Evolutionary conservation across 2,797 vertebrate species (phyloP).

Genomic region (Gymnothorax reevesii): DNA sequence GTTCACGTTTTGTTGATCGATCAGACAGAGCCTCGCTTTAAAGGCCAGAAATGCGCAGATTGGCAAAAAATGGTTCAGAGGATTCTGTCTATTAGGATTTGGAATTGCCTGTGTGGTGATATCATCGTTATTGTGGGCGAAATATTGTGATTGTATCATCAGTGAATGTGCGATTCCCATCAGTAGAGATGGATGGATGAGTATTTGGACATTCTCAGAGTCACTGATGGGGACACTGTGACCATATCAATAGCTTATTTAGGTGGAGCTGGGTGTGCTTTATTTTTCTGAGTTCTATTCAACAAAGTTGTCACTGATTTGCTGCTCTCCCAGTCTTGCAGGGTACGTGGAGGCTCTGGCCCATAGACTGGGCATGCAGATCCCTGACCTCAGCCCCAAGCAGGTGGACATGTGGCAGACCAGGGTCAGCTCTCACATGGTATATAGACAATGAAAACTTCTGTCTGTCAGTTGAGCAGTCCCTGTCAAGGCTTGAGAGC

Average conservation of each 20-base stretch:
- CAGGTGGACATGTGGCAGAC: conserved; percentile 98
- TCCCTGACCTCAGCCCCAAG: conserved; percentile 88
- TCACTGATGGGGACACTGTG: neutral
- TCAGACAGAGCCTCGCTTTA: too few relatives aligned
- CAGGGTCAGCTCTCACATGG: conserved; percentile 86
- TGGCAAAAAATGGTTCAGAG: too few relatives aligned
- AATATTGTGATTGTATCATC: too few relatives aligned
- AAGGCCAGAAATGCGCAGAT: too few relatives aligned
- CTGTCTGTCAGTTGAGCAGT: neutral
- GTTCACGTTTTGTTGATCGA: too few relatives aligned
- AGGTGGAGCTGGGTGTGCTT: neutral
- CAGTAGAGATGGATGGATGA: too few relatives aligned
- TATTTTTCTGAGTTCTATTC: too few relatives aligned
- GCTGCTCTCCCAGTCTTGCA: conserved; percentile 78
- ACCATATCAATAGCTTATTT: neutral
- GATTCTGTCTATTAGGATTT: too few relatives aligned
- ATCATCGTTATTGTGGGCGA: too few relatives aligned
- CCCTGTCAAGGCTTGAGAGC: neutral
- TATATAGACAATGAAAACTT: conserved; percentile 63
- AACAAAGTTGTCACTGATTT: neutral
- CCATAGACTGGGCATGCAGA: conserved; percentile 86
- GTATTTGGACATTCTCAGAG: neutral
- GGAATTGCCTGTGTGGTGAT: too few relatives aligned
- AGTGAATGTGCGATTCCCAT: too few relatives aligned
- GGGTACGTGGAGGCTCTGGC: conserved; percentile 93